Evolutionary conservation across 2,113 vertebrate genomes (phyloP).

Genomic region (Loxodonta africana): DNA sequence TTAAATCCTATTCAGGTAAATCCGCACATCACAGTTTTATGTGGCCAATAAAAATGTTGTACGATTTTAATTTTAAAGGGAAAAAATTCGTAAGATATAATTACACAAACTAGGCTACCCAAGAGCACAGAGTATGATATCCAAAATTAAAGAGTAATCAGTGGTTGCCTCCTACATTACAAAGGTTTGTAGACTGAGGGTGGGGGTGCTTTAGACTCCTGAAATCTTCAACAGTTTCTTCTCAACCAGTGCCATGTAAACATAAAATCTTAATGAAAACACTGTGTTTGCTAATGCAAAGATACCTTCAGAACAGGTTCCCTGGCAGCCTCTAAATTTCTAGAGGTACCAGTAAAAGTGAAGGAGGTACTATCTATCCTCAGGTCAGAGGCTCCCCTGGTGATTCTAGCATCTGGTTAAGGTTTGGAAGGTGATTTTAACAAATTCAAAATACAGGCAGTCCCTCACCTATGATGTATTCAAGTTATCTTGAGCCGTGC

Average conservation of each 20-base stretch:
- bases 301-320: not conserved
- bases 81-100: not conserved
- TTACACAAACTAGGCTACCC: not conserved
- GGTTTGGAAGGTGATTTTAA: too few relatives aligned
- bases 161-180: not conserved
- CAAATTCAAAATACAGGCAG: too few relatives aligned
- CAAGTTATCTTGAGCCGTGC: too few relatives aligned
- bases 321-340: not conserved
- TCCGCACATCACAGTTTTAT: not conserved
- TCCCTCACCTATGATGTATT: too few relatives aligned
- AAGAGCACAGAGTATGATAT: not conserved
- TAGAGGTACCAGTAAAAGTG: not conserved
- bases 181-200: not conserved
- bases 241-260: not conserved
- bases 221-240: not conserved
- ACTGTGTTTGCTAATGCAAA: not conserved
- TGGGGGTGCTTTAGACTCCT: not conserved
- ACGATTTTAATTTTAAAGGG: constrained; percentile 7
- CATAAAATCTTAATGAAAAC: not conserved
- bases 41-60: not conserved
- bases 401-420: too few relatives aligned
- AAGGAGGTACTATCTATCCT: not conserved
- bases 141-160: not conserved
- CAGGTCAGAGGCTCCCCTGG: not conserved
- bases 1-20: not conserved